Evolutionary conservation across 1,140 invertebrate species (phyloP), one percentile per base, ranked within the genome.

Genomic region (Nephila pilipes): DNA sequence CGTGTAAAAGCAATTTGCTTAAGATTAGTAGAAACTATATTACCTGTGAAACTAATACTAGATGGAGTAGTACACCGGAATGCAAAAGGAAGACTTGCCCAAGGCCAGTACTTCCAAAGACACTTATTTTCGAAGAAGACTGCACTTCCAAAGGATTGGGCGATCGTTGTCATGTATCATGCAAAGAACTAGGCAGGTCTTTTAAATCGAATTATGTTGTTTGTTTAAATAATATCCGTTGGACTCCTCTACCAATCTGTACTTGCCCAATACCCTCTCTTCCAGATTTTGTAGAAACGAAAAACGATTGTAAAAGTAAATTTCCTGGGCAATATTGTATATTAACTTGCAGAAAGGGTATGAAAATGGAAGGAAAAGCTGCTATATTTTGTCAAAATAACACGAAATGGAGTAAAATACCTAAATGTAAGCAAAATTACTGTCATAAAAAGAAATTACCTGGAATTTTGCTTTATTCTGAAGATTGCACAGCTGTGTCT

Each of bases 191-290:
- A 20, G 69, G 69, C 10, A 65, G 22, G 8, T 12, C 25, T 25
- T 25, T 91, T 22, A 25, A 60, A 18, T 25, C 8, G 25, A 65
- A 10, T 12, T 16, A 65, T 5, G 65, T 91, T 20, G 14, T 22
- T 38, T 91, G 90, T 32, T 32, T 85, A 8, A 54, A 69, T 91
- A 38, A 2, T 0, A 38, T 1, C 18, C 18, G 65, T 10, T 85
- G 80, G 80, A 65, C 20, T 46, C 8, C 10, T 14, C 16, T 69
- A 0, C 90, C 80, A 0, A n/a, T 63, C 0, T 91, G 90, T 36
- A 63, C 55, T 25, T 90, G 89, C 63, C 89, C 79, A 57, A 1
- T 57, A 36, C 89, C 79, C 5, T 38, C 25, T 36, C 18, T 75
- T 0, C 36, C 25, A 22, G 10, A 25, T 18, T 22, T 29, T 57